phyloP scores from a whole-genome alignment of 1,140 invertebrate genomes.

The Diorhabda elongata region DNA sequence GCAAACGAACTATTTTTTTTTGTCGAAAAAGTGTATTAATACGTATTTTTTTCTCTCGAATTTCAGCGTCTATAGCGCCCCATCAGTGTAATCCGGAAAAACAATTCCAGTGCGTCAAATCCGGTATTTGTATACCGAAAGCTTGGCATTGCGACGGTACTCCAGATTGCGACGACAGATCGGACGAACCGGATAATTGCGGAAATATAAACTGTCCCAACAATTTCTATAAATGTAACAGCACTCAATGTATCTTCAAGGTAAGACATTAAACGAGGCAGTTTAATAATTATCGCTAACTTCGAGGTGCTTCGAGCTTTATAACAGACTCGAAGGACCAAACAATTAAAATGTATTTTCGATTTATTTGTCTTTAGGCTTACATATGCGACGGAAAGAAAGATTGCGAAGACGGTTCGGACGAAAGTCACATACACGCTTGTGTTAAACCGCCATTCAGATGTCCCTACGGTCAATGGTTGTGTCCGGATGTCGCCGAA shows the following conservation, averaged over 20 bases:
- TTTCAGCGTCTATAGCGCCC: conserved; percentile 65
- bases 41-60: too few relatives aligned
- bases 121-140: conserved; percentile 87
- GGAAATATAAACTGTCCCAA: conserved; percentile 69
- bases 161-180: conserved; percentile 86
- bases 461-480: conserved; percentile 76
- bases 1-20: too few relatives aligned
- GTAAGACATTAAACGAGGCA: conserved; percentile 20
- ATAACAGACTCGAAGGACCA: neutral
- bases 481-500: conserved; percentile 74
- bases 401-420: conserved; percentile 91
- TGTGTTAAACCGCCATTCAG: conserved; percentile 71
- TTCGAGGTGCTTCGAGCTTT: neutral
- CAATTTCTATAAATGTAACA: conserved; percentile 82
- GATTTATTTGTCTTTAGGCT: conserved; percentile 47
- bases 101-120: conserved; percentile 82
- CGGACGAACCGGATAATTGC: conserved; percentile 84
- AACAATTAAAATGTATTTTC: neutral
- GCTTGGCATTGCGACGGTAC: conserved; percentile 94
- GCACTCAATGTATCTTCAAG: conserved; percentile 86
- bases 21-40: too few relatives aligned
- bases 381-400: conserved; percentile 95
- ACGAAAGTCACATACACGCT: conserved; percentile 78
- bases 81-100: conserved; percentile 84
- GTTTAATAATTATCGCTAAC: neutral